phyloP scores from a whole-genome alignment of 1,140 invertebrate species.

The Holotrichia oblita region DNA sequence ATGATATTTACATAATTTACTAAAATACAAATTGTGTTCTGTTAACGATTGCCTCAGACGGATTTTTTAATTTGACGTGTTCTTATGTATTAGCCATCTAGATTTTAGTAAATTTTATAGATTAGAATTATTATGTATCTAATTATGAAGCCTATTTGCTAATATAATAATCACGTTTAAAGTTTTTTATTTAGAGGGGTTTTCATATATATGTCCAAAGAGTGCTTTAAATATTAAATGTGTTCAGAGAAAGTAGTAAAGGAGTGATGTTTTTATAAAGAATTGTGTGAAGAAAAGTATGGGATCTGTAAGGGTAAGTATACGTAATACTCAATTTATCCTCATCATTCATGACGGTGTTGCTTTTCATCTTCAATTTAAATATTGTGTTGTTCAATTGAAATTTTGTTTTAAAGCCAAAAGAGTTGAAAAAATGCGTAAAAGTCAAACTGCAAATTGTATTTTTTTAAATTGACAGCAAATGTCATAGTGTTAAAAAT shows the following conservation, averaged over 20 bases:
- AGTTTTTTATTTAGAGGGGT: not conserved
- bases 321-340: no score
- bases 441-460: no score
- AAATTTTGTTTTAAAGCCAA: no score
- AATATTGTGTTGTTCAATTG: no score
- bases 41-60: no score
- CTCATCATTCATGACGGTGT: no score
- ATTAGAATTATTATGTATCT: not conserved
- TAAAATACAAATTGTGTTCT: not conserved
- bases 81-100: not conserved
- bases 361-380: no score
- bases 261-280: not conserved
- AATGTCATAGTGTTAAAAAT: no score
- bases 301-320: not conserved
- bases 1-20: not conserved
- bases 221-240: not conserved
- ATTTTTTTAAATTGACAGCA: no score
- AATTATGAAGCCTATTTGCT: not conserved
- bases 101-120: not conserved
- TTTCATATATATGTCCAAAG: not conserved
- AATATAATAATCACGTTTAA: not conserved
- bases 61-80: no score
- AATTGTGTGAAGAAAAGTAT: no score
- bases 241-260: not conserved
- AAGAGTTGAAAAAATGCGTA: no score